Evolutionary conservation across 2,797 vertebrate genomes (phyloP), one percentile per base, ranked within the genome.

Genomic region (Sebastes miniatus): DNA sequence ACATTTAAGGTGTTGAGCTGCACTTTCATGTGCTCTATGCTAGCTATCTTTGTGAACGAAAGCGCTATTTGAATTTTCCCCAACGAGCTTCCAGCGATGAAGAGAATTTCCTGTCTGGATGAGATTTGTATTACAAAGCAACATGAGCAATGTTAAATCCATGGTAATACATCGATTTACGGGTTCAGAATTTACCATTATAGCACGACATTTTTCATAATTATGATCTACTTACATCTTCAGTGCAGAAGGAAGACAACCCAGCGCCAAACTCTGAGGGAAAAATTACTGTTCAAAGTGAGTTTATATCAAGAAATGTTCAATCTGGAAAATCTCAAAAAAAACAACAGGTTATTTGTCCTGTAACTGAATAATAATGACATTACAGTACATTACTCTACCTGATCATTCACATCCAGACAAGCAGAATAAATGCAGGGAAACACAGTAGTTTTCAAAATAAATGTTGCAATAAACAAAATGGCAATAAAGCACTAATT

Each of bases 191-290:
- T 47, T 20, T 12, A 57, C 5, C 31, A 54, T 8, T 16, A 25
- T 0, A 32, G 3, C 57, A 8, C 12, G 1, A 54, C 1, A 29
- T 52, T 2, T 7, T 50, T 20, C 14, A 36, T 0, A 62, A 14
- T 8, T n/a, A 10, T 10, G 8, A 69, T 71, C 8, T 62, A 83
- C 80, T 79, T 29, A 77, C 83, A 69, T 43, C 0, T 6, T 31
- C 56, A 1, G 43, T 1, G 2, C 36, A 70, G 67, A 22, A 4
- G 16, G 34, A 65, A 6, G 63, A 57, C 0, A 3, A 27, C 3
- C 6, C 27, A 3, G 25, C 8, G 58, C 10, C 1, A 4, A 66
- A n/a, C 32, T 66, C 54, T 34, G 66, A 59, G 32, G 57, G 29
- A 22, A 56, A 62, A 50, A n/a, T 32, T 0, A 32, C 47, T 29